Evolutionary conservation across 2,797 vertebrate species (phyloP).

Genomic region (Molossus alvarezi): DNA sequence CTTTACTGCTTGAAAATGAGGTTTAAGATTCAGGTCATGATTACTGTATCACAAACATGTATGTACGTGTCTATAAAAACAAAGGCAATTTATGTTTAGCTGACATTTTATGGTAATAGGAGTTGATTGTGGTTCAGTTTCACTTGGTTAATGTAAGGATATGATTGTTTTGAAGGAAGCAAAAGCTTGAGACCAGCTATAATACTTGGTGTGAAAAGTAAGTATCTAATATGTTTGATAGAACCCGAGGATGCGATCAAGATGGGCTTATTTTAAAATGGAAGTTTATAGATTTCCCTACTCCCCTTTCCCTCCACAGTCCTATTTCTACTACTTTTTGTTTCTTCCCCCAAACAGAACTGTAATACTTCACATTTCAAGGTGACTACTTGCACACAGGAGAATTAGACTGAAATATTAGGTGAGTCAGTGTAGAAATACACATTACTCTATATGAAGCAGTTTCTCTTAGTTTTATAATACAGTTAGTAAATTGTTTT

Average conservation of each 20-base stretch:
- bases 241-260: neutral
- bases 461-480: conserved; percentile 15
- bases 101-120: conserved; percentile 69
- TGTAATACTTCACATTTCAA: neutral
- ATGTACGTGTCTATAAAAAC: conserved; percentile 68
- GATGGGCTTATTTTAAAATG: neutral
- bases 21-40: conserved; percentile 52
- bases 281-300: conserved; percentile 18
- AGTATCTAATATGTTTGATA: conserved; percentile 60
- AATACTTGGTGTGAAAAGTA: conserved; percentile 64
- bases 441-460: neutral
- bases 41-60: conserved; percentile 63
- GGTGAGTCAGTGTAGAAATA: neutral
- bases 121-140: conserved; percentile 78
- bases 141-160: conserved; percentile 55
- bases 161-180: conserved; percentile 64
- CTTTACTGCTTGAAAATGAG: conserved; percentile 59
- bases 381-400: neutral
- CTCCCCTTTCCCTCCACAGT: too few relatives aligned
- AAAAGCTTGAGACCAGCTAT: conserved; percentile 41
- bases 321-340: neutral
- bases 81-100: conserved; percentile 37
- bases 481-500: neutral
- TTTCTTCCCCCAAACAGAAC: neutral
- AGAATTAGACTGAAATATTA: neutral